phyloP scores from a whole-genome alignment of 2,888 invertebrate species.

The Adelphocoris suturalis region DNA sequence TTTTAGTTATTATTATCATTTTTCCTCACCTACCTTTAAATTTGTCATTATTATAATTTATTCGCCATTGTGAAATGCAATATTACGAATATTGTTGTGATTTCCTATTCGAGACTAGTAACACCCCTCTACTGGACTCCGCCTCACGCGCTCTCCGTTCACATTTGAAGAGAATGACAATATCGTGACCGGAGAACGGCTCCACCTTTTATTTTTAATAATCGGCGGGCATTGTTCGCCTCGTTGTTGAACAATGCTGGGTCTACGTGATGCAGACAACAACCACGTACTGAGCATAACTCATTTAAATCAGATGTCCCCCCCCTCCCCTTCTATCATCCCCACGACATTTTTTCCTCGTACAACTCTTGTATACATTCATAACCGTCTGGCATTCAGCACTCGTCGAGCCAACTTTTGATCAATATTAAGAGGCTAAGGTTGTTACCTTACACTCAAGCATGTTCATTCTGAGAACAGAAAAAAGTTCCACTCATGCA shows the following conservation, averaged over 20 bases:
- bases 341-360: too few relatives aligned
- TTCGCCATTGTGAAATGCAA: too few relatives aligned
- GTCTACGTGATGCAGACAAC: background rate
- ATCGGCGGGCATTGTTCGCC: slow-evolving; percentile 36
- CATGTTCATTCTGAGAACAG: too few relatives aligned
- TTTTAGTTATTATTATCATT: too few relatives aligned
- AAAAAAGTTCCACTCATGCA: too few relatives aligned
- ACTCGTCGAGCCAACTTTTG: background rate
- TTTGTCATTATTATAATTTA: too few relatives aligned
- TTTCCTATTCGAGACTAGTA: background rate
- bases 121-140: background rate
- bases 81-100: background rate
- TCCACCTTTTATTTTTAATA: slow-evolving; percentile 18
- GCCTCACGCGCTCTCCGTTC: background rate
- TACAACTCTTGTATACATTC: background rate
- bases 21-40: too few relatives aligned
- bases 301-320: slow-evolving; percentile 13
- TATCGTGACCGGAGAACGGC: slow-evolving; percentile 17
- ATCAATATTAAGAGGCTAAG: background rate
- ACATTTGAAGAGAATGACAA: slow-evolving; percentile 11
- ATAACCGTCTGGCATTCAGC: slow-evolving; percentile 12
- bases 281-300: slow-evolving; percentile 14
- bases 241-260: slow-evolving; percentile 20
- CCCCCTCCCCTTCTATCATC: background rate
- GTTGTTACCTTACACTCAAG: background rate